phyloP scores from a whole-genome alignment of 2,113 vertebrate genomes.

The Crotalus horridus region DNA sequence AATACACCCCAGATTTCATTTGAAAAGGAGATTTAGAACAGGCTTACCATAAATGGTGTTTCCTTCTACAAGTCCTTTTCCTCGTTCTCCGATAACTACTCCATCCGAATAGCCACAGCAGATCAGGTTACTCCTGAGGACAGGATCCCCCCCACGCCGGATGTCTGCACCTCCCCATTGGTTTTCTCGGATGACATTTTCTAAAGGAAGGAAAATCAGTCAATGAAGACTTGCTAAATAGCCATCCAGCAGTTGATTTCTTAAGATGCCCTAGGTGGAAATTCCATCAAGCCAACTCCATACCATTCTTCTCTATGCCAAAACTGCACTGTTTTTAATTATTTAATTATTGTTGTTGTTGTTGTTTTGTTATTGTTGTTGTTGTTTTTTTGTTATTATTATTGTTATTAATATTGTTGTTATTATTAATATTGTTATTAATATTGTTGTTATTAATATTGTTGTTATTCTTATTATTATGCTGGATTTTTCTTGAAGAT shows the following conservation, averaged over 20 bases:
- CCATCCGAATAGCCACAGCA: constrained; percentile 86
- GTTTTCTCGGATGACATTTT: constrained; percentile 88
- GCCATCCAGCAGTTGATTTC: not conserved
- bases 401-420: too few relatives aligned
- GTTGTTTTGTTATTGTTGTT: too few relatives aligned
- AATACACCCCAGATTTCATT: not conserved
- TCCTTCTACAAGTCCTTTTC: constrained; percentile 85
- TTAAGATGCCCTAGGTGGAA: not conserved
- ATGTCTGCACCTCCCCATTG: constrained; percentile 91
- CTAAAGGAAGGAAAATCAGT: constrained; percentile 54
- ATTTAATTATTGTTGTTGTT: not conserved
- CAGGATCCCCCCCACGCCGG: constrained; percentile 80
- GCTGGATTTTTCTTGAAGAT: too few relatives aligned
- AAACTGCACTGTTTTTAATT: not conserved
- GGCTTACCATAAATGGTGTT: constrained; percentile 83
- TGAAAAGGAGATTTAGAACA: not conserved
- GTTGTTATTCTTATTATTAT: too few relatives aligned
- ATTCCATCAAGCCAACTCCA: not conserved
- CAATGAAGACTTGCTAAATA: not conserved
- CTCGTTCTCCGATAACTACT: constrained; percentile 84
- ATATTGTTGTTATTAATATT: too few relatives aligned
- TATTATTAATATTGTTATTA: too few relatives aligned
- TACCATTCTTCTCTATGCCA: not conserved
- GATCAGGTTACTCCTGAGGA: constrained; percentile 87
- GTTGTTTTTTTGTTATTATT: too few relatives aligned